Evolutionary conservation across 2,888 invertebrate genomes (phyloP).

Genomic region (Stegana nigrithorax): DNA sequence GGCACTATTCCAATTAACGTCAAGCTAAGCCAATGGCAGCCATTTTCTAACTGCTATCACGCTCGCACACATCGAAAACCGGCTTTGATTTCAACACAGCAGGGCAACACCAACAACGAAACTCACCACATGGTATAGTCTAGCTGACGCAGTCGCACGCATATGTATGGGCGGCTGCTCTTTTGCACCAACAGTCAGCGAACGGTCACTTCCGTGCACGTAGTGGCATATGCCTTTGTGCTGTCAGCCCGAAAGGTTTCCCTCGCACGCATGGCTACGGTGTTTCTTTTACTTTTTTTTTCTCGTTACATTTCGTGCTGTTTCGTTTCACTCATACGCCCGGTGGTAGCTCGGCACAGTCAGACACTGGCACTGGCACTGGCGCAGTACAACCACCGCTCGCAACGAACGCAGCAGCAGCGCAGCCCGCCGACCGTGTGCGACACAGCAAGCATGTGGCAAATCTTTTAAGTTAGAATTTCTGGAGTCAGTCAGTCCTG

Average conservation of each 20-base stretch:
- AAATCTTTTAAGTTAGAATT: conserved; percentile 55
- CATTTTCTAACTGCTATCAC: conserved; percentile 34
- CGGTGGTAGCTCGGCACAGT: too few relatives aligned
- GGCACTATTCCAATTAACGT: conserved; percentile 11
- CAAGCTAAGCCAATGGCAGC: conserved; percentile 23
- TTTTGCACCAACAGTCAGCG: not conserved
- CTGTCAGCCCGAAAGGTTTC: not conserved
- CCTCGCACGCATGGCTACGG: not conserved
- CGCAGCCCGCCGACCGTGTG: conserved; percentile 21
- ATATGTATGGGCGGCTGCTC: not conserved
- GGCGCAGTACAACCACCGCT: not conserved
- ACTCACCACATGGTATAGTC: conserved; percentile 24
- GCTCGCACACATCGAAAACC: conserved; percentile 12
- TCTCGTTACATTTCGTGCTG: conserved; percentile 2
- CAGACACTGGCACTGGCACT: too few relatives aligned
- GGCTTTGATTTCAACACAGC: conserved; percentile 19
- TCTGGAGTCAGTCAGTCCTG: conserved; percentile 68
- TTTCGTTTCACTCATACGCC: too few relatives aligned
- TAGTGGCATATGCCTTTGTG: not conserved
- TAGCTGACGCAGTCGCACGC: conserved; percentile 9
- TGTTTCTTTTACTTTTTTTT: not conserved
- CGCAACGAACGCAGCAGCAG: not conserved
- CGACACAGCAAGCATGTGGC: conserved; percentile 33
- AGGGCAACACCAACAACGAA: conserved; percentile 14
- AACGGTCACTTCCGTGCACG: too few relatives aligned